Evolutionary conservation across 30 jellyfish, hydroid and myxozoan genomes (phyloP).

Genomic region (Pelagia noctiluca): DNA sequence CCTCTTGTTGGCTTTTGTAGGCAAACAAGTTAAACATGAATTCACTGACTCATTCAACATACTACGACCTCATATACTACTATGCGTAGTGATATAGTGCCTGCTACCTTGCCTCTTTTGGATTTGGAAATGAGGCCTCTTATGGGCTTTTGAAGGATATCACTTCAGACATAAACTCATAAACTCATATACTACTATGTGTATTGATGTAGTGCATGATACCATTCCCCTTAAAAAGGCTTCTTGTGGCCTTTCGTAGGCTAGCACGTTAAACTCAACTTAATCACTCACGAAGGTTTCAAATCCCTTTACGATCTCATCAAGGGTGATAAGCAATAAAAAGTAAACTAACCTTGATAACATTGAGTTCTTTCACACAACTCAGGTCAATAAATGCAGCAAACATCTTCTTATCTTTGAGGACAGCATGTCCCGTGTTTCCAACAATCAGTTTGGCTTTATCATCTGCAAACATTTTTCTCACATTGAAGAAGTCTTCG

Average conservation of each 20-base stretch:
- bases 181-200: no score
- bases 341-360: slow-evolving; percentile 59
- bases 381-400: slow-evolving; percentile 45
- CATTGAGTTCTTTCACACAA: slow-evolving; percentile 35
- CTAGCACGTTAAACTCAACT: background rate
- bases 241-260: background rate
- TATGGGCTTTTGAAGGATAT: no score
- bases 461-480: background rate
- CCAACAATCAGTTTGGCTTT: slow-evolving; percentile 35
- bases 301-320: background rate
- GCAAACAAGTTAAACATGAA: no score
- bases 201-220: no score
- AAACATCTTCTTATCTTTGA: slow-evolving; percentile 24
- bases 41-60: no score
- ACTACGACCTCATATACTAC: no score
- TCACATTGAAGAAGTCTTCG: slow-evolving; percentile 4
- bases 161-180: no score
- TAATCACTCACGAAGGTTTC: background rate
- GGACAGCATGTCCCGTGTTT: slow-evolving; percentile 45
- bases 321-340: background rate
- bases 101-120: no score
- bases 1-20: no score
- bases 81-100: no score
- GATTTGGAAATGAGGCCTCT: no score
- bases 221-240: no score